Conservation (phyloP, 2,113 vertebrate genomes). For the Hypanus sabinus region DNA sequence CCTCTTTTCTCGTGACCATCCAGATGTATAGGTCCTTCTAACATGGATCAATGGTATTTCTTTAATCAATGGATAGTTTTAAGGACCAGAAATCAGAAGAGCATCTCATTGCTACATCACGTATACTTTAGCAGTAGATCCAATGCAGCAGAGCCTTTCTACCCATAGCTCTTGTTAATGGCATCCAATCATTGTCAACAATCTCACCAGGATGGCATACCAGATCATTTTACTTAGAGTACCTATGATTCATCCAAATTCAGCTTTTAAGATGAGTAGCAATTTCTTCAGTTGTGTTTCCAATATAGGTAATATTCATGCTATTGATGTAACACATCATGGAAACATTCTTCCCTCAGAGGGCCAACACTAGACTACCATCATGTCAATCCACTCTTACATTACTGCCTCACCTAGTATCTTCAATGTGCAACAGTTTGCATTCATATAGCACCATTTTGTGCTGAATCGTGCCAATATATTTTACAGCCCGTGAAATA, state of each 20-base stretch:
- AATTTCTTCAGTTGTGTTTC: neutral
- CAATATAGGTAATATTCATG: neutral
- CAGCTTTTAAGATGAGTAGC: neutral
- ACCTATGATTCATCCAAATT: neutral
- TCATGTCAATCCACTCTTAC: too few species aligned
- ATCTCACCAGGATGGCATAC: neutral
- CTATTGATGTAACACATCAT: neutral
- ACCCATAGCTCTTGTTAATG: neutral
- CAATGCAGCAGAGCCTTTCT: neutral
- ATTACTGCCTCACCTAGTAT: neutral
- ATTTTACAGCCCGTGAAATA: neutral
- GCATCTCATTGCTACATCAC: too few species aligned
- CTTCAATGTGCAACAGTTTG: neutral
- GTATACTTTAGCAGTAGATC: too few species aligned
- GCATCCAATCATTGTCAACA: neutral
- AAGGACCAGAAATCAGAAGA: too few species aligned
- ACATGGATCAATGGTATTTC: too few species aligned
- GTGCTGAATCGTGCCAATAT: neutral
- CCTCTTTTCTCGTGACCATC: too few species aligned
- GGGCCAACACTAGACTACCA: too few species aligned
- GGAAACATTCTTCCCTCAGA: neutral
- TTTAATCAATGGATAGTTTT: too few species aligned
- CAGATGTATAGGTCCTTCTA: too few species aligned
- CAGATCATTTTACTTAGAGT: neutral
- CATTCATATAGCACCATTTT: neutral